Evolutionary conservation across 2,888 invertebrate genomes (phyloP).

Genomic region (Hypomecis punctinalis): DNA sequence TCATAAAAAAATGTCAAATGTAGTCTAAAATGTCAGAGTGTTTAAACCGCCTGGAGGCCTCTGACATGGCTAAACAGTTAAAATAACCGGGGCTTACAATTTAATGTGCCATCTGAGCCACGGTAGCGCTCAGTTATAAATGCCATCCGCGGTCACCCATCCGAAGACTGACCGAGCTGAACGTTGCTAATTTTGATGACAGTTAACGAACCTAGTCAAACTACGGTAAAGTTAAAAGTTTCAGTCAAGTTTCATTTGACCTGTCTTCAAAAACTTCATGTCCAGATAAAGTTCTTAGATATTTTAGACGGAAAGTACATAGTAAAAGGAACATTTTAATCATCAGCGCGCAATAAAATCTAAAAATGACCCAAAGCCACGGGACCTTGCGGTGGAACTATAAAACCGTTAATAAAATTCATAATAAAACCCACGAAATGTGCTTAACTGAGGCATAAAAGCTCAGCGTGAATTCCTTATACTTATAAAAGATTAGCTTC

Average conservation of each 20-base stretch:
- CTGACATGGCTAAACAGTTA: too few relatives aligned
- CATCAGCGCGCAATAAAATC: constrained; percentile 31
- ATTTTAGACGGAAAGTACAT: constrained; percentile 6
- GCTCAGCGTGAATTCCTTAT: constrained; percentile 43
- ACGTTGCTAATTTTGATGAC: too few relatives aligned
- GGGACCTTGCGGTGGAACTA: constrained; percentile 41
- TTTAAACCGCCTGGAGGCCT: too few relatives aligned
- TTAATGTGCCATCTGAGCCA: too few relatives aligned
- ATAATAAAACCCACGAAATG: constrained; percentile 48
- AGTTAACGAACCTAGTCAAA: too few relatives aligned
- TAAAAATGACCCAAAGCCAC: constrained; percentile 39
- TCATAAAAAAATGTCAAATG: too few relatives aligned
- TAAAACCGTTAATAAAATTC: constrained; percentile 47
- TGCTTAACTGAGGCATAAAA: constrained; percentile 45
- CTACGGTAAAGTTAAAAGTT: too few relatives aligned
- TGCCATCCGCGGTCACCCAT: too few relatives aligned
- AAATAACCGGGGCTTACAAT: too few relatives aligned
- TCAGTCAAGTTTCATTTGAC: not conserved
- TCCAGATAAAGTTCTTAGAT: not conserved
- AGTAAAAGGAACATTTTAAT: constrained; percentile 29
- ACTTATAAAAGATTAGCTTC: constrained; percentile 11
- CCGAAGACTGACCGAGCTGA: too few relatives aligned
- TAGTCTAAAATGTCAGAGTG: too few relatives aligned
- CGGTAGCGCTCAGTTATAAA: too few relatives aligned
- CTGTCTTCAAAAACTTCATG: not conserved